Evolutionary conservation across 2,113 vertebrate species (phyloP), one percentile per base, ranked within the genome.

Genomic region (Lagopus leucura): DNA sequence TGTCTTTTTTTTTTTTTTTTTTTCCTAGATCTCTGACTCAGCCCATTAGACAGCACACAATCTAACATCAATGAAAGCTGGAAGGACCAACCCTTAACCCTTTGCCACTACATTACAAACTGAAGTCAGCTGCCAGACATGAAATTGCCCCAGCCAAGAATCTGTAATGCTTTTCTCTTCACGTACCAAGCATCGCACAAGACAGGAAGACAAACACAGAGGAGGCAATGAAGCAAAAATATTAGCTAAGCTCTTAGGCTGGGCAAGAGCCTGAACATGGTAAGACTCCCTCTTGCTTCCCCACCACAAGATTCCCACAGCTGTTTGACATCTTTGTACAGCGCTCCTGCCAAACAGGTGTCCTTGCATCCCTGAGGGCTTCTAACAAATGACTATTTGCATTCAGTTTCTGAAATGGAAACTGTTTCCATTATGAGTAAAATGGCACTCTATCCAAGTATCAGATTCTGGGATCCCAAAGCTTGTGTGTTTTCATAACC

Each of bases 331-430:
- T 18, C 52, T 36, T 43, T 15, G 8, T 24, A 10, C 30, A 10
- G 38, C 30, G 17, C 57, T 89, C 65, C 75, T 94, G 91, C 94
- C 88, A 94, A 95, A 88, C 91, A 96, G 92, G 95, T 96, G 92
- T 75, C 61, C 45, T 45, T 65, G 48, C 66, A 43, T 88, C 67
- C 38, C 79, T 6, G 5, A 88, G 54, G 84, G 32, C 55, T 84
- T 52, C 24, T 88, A 71, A 81, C 66, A 76, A 90, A 89, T 52
- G 25, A 32, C 75, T 82, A 3, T 47, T 78, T 16, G 8, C 90
- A 54, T 60, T 90, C 60, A 60, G 20, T 93, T 88, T 78, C 58
- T 82, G 85, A 69, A 76, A 66, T 81, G 70, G 82, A 91, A 95
- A 81, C 32, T 58, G 21, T 90, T 90, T 93, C 75, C 43, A 93